phyloP scores from a whole-genome alignment of 2,797 vertebrate species.

The Petrocephalus schoutedeni region DNA sequence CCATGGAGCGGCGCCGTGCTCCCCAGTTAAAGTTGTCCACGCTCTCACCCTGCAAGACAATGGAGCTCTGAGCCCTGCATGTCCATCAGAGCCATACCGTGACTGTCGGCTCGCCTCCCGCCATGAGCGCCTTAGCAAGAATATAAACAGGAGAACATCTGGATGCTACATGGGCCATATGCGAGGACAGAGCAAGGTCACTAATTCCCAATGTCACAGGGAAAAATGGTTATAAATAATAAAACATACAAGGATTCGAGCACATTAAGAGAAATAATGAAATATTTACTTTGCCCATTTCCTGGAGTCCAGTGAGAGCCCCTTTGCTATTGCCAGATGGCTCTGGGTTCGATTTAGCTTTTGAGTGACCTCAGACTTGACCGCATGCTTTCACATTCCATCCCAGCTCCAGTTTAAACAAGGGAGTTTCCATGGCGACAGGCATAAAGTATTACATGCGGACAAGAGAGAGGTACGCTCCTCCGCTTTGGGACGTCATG shows the following conservation, averaged over 20 bases:
- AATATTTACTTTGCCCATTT: slow-evolving; percentile 31
- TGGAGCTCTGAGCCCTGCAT: background rate
- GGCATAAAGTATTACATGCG: slow-evolving; percentile 18
- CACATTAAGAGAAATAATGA: slow-evolving; percentile 12
- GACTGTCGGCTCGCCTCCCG: background rate
- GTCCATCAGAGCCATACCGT: too few species aligned
- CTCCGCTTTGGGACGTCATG: background rate
- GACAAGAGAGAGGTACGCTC: background rate
- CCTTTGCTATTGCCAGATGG: slow-evolving; percentile 18
- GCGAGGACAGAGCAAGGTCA: slow-evolving; percentile 19
- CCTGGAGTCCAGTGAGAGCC: background rate
- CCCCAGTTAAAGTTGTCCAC: slow-evolving; percentile 99
- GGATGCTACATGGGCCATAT: background rate
- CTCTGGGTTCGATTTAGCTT: slow-evolving; percentile 17
- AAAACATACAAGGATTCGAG: background rate
- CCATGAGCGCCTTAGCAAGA: background rate
- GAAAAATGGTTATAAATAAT: slow-evolving; percentile 5
- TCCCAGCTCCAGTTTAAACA: slow-evolving; percentile 33
- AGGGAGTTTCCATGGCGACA: slow-evolving; percentile 28
- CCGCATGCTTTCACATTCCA: slow-evolving; percentile 36
- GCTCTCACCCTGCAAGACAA: slow-evolving; percentile 77
- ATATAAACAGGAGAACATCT: background rate
- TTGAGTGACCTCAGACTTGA: slow-evolving; percentile 25
- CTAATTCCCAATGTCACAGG: slow-evolving; percentile 10
- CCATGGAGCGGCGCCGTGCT: slow-evolving; percentile 90